phyloP scores from a whole-genome alignment of 2,888 invertebrate genomes.

The Acronicta alni region DNA sequence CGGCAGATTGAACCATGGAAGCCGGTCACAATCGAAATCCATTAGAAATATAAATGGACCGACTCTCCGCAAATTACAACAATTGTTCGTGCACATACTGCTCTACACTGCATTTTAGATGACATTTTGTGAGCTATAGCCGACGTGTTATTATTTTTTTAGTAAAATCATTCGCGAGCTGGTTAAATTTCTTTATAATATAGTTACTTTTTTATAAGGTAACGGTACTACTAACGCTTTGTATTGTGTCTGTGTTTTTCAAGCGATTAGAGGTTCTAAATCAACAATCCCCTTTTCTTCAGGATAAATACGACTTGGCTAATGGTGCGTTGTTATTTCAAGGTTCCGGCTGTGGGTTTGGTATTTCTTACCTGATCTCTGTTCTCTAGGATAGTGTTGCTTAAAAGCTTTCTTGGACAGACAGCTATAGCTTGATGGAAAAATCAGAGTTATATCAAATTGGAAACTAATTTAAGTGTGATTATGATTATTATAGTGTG shows the following conservation, averaged over 20 bases:
- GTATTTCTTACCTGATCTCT: slow-evolving; percentile 49
- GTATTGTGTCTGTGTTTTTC: slow-evolving; percentile 55
- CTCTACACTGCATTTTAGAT: slow-evolving; percentile 32
- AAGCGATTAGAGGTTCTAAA: slow-evolving; percentile 68
- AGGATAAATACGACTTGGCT: slow-evolving; percentile 71
- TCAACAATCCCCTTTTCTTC: slow-evolving; percentile 75
- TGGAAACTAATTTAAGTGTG: background rate
- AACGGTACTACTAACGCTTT: slow-evolving; percentile 18
- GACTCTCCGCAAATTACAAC: slow-evolving; percentile 78
- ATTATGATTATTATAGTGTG: too few relatives aligned
- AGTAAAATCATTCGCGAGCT: slow-evolving; percentile 3
- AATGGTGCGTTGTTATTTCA: slow-evolving; percentile 81
- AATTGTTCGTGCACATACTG: slow-evolving; percentile 65
- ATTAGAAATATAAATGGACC: slow-evolving; percentile 74
- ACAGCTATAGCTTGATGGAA: background rate
- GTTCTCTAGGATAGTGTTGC: slow-evolving; percentile 27
- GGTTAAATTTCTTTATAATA: slow-evolving; percentile 1
- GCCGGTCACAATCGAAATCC: slow-evolving; percentile 77
- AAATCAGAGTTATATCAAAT: background rate
- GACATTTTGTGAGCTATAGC: slow-evolving; percentile 20
- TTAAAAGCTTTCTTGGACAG: slow-evolving; percentile 13
- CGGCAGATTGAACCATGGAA: slow-evolving; percentile 69
- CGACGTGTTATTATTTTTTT: slow-evolving; percentile 30
- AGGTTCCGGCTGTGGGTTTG: slow-evolving; percentile 59
- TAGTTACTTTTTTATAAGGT: slow-evolving; percentile 27